These are phyloP conservation scores for Leuciscus idus DNA, from an alignment of 2,113 vertebrate species.

Conservation along the genomic window DNA sequence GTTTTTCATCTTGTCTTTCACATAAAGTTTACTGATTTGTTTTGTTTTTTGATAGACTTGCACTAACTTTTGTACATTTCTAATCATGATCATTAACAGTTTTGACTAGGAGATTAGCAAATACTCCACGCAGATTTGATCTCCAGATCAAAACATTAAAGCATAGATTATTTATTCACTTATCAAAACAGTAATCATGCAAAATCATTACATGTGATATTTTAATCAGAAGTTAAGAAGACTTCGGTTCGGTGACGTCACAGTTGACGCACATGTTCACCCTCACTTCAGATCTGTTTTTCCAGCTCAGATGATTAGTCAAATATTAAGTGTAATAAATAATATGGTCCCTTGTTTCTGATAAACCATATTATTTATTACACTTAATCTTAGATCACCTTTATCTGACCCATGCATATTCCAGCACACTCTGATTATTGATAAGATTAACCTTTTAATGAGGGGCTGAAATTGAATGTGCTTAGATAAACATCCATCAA, in stretches of 20 bases:
- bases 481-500: neutral
- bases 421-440: neutral
- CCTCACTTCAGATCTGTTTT: neutral
- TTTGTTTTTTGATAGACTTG: neutral
- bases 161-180: neutral
- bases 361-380: neutral
- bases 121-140: no score
- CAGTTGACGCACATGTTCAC: neutral
- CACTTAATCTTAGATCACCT: neutral
- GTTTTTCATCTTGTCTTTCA: neutral
- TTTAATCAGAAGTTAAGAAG: no score
- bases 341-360: no score
- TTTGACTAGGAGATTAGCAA: neutral
- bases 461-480: neutral
- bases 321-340: no score
- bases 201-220: no score
- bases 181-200: neutral
- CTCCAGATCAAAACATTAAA: no score
- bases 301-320: neutral
- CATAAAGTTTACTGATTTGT: neutral
- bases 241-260: neutral
- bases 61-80: neutral
- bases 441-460: neutral
- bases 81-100: neutral
- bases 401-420: neutral